These are phyloP conservation scores for Calosoma granatense DNA, from an alignment of 1,140 invertebrate species.

Conservation along the genomic window DNA sequence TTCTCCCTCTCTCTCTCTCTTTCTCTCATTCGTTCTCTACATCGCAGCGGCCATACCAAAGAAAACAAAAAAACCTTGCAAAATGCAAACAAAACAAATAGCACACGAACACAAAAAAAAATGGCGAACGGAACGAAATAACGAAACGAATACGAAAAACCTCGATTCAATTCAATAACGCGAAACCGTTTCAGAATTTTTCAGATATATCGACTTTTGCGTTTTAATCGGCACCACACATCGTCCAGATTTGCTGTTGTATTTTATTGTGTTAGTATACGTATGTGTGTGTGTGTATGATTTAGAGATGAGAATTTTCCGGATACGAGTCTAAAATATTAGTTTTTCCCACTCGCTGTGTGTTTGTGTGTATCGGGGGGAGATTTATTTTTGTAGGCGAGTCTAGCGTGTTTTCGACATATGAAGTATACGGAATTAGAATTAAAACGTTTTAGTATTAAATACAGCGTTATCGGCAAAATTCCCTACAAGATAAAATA, in stretches of 20 bases:
- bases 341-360: too few species aligned
- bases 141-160: background rate
- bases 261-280: too few species aligned
- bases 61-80: background rate
- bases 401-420: too few species aligned
- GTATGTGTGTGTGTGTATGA: background rate
- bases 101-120: background rate
- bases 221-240: background rate
- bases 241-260: too few species aligned
- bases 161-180: background rate
- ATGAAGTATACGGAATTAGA: too few species aligned
- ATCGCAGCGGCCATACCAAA: background rate
- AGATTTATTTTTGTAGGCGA: too few species aligned
- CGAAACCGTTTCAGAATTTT: background rate
- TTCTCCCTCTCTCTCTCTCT: too few species aligned
- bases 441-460: too few species aligned
- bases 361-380: too few species aligned
- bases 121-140: background rate
- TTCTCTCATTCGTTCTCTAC: too few species aligned
- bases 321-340: background rate
- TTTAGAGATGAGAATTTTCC: background rate
- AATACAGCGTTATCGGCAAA: too few species aligned
- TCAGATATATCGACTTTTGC: background rate
- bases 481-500: too few species aligned
- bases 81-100: background rate